These are phyloP conservation scores for Lagorchestes hirsutus DNA, from an alignment of 2,797 vertebrate genomes.

Conservation along the genomic window DNA sequence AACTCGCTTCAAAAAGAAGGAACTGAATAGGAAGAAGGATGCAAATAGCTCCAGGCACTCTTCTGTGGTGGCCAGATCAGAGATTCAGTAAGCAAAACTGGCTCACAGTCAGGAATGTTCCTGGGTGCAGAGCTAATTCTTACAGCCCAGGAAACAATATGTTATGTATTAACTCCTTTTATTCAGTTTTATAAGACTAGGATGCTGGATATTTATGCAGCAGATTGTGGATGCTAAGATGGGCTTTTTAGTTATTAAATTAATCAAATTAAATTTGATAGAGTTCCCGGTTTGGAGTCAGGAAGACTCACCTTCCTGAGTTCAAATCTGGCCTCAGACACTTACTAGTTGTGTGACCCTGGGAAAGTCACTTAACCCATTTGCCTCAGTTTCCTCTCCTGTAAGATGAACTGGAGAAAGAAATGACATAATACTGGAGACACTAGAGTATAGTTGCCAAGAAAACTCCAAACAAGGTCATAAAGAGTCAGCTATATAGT, in stretches of 20 bases:
- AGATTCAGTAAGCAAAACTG: accelerated
- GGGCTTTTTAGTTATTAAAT: background rate
- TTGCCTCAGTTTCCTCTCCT: background rate
- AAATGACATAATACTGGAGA: background rate
- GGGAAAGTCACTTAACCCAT: background rate
- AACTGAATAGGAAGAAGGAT: background rate
- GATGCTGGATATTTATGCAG: constrained; percentile 20
- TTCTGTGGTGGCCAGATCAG: background rate
- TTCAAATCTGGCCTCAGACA: background rate
- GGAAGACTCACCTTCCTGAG: background rate
- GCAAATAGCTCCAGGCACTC: background rate
- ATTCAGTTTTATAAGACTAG: background rate
- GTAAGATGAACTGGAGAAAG: background rate
- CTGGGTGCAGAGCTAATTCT: background rate
- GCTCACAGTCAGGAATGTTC: background rate
- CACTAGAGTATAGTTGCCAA: background rate
- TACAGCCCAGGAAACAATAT: background rate
- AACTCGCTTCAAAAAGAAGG: background rate
- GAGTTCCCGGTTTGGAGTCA: background rate
- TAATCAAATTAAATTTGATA: background rate
- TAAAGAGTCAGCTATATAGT: background rate
- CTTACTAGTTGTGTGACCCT: background rate
- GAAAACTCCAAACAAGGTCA: background rate
- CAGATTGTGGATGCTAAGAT: background rate
- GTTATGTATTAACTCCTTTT: background rate